Evolutionary conservation across 2,113 vertebrate genomes (phyloP).

Genomic region (Pantherophis guttatus): DNA sequence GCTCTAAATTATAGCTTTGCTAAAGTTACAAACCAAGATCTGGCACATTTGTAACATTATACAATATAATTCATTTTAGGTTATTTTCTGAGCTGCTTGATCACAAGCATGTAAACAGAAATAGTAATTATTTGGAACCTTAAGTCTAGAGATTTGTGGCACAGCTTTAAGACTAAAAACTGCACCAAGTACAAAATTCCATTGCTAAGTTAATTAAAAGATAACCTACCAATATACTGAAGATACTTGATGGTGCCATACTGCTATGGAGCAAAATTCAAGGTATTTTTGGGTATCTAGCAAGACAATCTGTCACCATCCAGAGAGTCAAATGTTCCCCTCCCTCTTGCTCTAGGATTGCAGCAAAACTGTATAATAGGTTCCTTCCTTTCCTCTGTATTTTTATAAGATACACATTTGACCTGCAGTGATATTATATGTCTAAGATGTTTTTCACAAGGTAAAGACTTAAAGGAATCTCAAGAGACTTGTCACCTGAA

Average conservation of each 20-base stretch:
- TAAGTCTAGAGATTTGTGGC: background rate
- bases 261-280: background rate
- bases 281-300: background rate
- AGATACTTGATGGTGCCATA: background rate
- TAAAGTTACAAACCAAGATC: background rate
- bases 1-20: background rate
- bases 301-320: background rate
- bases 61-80: background rate
- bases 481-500: background rate
- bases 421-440: background rate
- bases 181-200: background rate
- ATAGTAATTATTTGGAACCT: background rate
- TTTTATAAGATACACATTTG: background rate
- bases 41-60: background rate
- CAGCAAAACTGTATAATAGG: background rate
- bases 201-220: background rate
- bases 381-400: background rate
- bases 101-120: slow-evolving; percentile 1
- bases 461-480: background rate
- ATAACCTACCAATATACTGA: background rate
- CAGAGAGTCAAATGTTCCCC: background rate
- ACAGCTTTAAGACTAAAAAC: background rate
- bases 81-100: background rate
- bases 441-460: background rate
- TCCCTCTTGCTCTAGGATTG: background rate